A percentile compares a stretch with the other conserved stretches of the same genome.
Conservation (phyloP, 30 jellyfish, hydroid and myxozoan genomes). For the Aurelia sp. region DNA sequence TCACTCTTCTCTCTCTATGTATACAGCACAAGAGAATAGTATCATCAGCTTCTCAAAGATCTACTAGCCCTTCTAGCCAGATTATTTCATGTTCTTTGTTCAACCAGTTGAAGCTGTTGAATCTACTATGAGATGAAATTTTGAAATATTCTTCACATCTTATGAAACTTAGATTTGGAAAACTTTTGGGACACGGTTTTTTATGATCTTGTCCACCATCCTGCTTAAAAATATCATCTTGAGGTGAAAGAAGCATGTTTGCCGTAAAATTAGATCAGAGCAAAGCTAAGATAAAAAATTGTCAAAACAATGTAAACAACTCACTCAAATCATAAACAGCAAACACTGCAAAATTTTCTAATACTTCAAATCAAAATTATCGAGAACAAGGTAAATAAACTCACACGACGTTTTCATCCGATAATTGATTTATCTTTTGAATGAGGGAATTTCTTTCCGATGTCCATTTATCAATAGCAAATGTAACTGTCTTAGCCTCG, state of each 20-base stretch:
- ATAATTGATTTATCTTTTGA: constrained; percentile 31
- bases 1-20: no score
- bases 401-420: constrained; percentile 77
- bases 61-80: background rate
- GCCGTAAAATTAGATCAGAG: no score
- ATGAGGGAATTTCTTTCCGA: constrained; percentile 38
- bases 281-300: no score
- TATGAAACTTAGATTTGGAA: no score
- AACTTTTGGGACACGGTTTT: no score
- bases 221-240: no score
- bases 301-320: background rate
- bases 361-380: background rate
- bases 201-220: no score
- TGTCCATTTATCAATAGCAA: constrained; percentile 22
- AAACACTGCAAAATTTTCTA: background rate
- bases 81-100: background rate
- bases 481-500: constrained; percentile 20
- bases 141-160: no score
- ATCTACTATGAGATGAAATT: no score
- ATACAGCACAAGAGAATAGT: background rate
- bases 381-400: background rate
- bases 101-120: no score
- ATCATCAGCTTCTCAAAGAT: background rate
- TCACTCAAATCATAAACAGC: background rate
- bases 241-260: no score